phyloP scores from a whole-genome alignment of 2,888 invertebrate species.

The Myopa testacea region DNA sequence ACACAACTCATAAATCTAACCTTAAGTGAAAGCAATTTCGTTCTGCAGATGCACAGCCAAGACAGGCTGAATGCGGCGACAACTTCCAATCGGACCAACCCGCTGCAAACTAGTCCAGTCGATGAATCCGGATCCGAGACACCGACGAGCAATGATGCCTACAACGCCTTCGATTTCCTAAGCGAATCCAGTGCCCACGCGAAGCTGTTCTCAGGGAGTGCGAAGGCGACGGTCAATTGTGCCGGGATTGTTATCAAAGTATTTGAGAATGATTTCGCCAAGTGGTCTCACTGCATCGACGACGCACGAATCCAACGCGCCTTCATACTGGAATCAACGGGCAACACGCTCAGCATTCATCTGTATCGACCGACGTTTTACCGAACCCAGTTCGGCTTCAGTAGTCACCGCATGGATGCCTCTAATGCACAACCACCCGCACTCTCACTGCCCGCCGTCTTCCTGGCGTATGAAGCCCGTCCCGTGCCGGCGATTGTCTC shows the following conservation, averaged over 20 bases:
- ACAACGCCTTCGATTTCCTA: conserved; percentile 1
- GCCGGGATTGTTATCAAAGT: conserved; percentile 56
- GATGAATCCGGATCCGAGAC: background rate
- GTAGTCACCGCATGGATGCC: background rate
- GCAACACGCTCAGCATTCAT: conserved; percentile 57
- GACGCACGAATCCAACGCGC: conserved; percentile 51
- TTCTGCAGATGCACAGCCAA: background rate
- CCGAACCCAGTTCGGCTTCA: background rate
- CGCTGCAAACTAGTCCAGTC: background rate
- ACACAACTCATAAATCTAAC: conserved; percentile 55
- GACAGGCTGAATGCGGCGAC: background rate
- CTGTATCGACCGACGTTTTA: conserved; percentile 46
- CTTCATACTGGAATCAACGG: conserved; percentile 56
- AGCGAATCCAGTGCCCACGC: conserved; percentile 43
- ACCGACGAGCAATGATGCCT: background rate
- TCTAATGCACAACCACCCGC: background rate
- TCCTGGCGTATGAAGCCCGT: conserved; percentile 75
- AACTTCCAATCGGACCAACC: conserved; percentile 8
- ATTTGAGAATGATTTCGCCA: conserved; percentile 55
- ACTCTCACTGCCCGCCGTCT: conserved; percentile 69
- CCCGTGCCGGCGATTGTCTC: conserved; percentile 74
- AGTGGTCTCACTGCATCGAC: conserved; percentile 59
- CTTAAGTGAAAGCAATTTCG: conserved; percentile 46
- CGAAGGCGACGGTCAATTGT: conserved; percentile 48
- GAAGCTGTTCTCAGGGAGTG: conserved; percentile 44